phyloP scores from a whole-genome alignment of 1,140 invertebrate genomes.

The Anastatus disparis region DNA sequence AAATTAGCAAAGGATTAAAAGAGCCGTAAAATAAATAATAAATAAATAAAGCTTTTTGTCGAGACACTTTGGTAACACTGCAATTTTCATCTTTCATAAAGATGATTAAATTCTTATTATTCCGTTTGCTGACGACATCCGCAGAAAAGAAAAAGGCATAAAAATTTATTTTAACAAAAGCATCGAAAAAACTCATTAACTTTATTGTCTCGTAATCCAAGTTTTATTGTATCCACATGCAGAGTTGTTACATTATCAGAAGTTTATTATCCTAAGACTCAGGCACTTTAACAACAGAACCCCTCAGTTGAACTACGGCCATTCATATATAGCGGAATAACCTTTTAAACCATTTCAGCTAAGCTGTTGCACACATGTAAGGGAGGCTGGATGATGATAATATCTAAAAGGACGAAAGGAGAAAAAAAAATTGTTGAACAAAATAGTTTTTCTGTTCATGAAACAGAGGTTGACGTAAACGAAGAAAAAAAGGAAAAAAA shows the following conservation, averaged over 20 bases:
- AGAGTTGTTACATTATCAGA: conserved; percentile 4
- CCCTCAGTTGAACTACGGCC: not conserved
- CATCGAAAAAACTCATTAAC: not conserved
- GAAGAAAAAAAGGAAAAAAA: not conserved
- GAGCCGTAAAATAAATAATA: no score
- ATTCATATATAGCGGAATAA: not conserved
- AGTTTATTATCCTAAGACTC: not conserved
- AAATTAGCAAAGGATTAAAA: no score
- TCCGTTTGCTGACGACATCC: no score
- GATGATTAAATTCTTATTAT: no score
- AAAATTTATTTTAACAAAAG: not conserved
- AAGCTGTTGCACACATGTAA: not conserved
- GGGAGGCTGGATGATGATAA: not conserved
- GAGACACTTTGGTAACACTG: no score
- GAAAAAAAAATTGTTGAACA: not conserved
- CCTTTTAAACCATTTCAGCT: not conserved
- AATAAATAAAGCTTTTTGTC: no score
- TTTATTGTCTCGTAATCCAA: not conserved
- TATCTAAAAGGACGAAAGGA: not conserved
- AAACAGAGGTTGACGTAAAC: no score
- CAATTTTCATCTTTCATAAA: no score
- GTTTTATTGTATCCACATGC: not conserved
- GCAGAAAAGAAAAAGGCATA: no score
- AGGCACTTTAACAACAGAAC: not conserved
- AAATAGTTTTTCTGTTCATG: conserved; percentile 18